Percentiles rank a stretch among this genome's conserved stretches.
These are phyloP conservation scores for Entosphenus tridentatus DNA, from an alignment of 2,113 vertebrate species.

Conservation along the genomic window DNA sequence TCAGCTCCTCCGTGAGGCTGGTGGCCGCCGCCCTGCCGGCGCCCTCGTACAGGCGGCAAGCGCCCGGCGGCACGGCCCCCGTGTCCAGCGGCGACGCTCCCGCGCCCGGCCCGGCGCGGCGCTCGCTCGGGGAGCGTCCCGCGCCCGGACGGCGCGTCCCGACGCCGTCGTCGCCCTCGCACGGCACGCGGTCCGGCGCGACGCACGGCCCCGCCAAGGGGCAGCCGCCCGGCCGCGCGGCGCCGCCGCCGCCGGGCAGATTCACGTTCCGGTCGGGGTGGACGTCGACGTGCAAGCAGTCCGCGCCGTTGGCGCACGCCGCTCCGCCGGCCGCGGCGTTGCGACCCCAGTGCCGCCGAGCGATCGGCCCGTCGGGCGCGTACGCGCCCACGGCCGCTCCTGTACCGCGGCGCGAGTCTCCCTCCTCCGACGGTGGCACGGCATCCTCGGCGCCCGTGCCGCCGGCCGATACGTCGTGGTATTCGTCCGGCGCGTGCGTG, in stretches of 20 bases:
- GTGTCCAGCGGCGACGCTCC: background rate
- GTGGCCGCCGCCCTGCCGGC: constrained; percentile 40
- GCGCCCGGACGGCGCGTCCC: background rate
- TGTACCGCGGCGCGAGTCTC: no score
- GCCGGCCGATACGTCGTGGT: no score
- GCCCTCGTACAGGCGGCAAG: background rate
- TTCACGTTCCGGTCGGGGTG: no score
- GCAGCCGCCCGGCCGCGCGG: background rate
- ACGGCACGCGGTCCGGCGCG: background rate
- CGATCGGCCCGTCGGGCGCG: no score
- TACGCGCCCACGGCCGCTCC: no score
- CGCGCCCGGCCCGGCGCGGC: constrained; percentile 11
- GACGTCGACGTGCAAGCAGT: no score
- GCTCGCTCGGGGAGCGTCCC: constrained; percentile 9
- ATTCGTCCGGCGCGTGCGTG: no score
- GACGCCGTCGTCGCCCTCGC: constrained; percentile 7
- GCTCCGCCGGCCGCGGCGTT: no score
- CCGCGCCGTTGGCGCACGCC: no score
- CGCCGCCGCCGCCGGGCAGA: background rate
- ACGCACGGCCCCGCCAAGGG: background rate
- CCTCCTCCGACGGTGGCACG: no score
- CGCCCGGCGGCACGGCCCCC: constrained; percentile 4
- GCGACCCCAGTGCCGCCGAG: no score
- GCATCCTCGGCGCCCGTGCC: no score
- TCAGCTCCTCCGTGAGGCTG: constrained; percentile 85